phyloP scores from a whole-genome alignment of 2,888 invertebrate genomes.

The Plebejus melissa region DNA sequence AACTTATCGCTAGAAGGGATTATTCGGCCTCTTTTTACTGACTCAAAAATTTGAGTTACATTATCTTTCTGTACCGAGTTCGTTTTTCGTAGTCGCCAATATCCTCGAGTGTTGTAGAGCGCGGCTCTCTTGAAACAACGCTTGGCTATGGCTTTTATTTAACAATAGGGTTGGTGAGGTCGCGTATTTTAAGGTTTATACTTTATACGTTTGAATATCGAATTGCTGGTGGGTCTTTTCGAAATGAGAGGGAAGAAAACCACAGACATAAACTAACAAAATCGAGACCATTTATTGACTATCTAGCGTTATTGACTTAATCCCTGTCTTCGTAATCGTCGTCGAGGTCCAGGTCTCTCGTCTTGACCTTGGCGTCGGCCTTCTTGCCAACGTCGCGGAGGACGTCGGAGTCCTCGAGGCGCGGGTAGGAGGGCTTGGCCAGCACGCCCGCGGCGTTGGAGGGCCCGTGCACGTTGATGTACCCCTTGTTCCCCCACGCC shows the following conservation, averaged over 20 bases:
- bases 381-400: conserved; percentile 25
- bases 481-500: conserved; percentile 59
- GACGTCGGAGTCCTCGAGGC: conserved; percentile 50
- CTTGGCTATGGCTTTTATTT: too few relatives aligned
- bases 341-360: conserved; percentile 2
- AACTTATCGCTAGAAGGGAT: background rate
- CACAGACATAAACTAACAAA: background rate
- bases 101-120: too few relatives aligned
- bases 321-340: background rate
- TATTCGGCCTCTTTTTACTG: background rate
- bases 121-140: too few relatives aligned
- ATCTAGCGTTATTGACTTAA: conserved; percentile 19
- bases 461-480: conserved; percentile 52
- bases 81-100: too few relatives aligned
- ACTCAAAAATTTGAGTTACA: background rate
- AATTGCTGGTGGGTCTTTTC: too few relatives aligned
- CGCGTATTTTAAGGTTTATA: too few relatives aligned
- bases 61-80: too few relatives aligned
- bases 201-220: too few relatives aligned
- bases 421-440: conserved; percentile 53
- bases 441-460: conserved; percentile 64
- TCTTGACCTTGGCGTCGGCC: conserved; percentile 8
- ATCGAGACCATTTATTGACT: conserved; percentile 21
- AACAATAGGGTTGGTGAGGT: too few relatives aligned
- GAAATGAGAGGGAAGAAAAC: background rate